A percentile compares a stretch with the other conserved stretches of the same genome.
Evolutionary conservation across 2,888 invertebrate genomes (phyloP).

Genomic region (Pristionchus arcanus): DNA sequence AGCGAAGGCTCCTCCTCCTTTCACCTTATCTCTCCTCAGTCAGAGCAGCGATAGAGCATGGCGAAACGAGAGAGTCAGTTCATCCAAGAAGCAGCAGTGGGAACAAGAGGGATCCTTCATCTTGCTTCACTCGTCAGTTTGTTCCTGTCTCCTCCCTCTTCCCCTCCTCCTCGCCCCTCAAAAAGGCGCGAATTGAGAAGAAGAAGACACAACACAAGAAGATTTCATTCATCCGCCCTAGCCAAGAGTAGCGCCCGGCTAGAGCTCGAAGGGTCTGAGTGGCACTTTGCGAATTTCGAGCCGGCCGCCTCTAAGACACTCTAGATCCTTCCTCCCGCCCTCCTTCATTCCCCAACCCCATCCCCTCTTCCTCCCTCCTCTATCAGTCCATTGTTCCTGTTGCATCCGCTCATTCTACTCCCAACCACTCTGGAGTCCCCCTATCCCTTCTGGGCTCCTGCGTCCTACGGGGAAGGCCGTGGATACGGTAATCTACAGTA

Average conservation of each 20-base stretch:
- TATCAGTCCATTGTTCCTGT: conserved; percentile 51
- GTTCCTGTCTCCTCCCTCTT: conserved; percentile 45
- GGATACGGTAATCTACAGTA: conserved; percentile 1
- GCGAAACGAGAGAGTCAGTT: no score
- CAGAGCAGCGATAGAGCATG: no score
- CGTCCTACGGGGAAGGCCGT: not conserved
- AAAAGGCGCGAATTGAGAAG: conserved; percentile 47
- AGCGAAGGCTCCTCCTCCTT: not conserved
- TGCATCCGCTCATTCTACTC: no score
- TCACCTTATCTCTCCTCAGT: no score
- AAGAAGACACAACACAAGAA: conserved; percentile 40
- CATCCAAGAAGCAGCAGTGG: not conserved
- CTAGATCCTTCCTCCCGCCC: not conserved
- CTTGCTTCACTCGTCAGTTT: conserved; percentile 5
- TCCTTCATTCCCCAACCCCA: no score
- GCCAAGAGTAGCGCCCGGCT: not conserved
- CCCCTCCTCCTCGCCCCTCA: conserved; percentile 22
- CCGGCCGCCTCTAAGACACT: not conserved
- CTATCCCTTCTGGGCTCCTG: not conserved
- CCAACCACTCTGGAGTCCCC: conserved; percentile 29
- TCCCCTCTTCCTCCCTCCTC: not conserved
- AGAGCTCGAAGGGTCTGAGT: conserved; percentile 35
- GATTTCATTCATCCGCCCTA: conserved; percentile 55
- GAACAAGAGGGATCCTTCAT: conserved; percentile 5
- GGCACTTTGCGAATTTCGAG: conserved; percentile 43